Conservation (phyloP, 2,113 vertebrate species). For the Ptychochromis oligacanthus region DNA sequence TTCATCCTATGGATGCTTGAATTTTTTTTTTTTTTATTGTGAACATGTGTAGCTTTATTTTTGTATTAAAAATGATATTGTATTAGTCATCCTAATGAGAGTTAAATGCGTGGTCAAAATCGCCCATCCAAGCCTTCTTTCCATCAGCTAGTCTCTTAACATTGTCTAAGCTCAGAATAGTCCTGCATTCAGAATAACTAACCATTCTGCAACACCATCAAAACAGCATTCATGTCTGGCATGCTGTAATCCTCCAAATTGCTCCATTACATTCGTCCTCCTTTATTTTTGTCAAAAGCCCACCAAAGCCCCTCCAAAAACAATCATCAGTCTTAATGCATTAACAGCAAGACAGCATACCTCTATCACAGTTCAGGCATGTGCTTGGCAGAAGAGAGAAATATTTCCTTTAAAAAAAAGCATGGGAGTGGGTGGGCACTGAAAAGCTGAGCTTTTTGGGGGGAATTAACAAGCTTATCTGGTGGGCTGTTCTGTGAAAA, state of each 20-base stretch:
- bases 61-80: neutral
- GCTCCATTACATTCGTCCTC: neutral
- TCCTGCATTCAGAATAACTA: neutral
- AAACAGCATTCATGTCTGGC: neutral
- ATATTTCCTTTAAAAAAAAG: constrained; percentile 23
- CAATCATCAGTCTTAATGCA: constrained; percentile 25
- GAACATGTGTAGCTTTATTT: too few relatives aligned
- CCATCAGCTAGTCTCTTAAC: neutral
- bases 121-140: neutral
- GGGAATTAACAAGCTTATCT: constrained; percentile 71
- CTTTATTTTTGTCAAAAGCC: constrained; percentile 6
- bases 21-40: too few relatives aligned
- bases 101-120: neutral
- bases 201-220: neutral
- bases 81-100: neutral
- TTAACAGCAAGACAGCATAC: constrained; percentile 37
- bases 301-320: neutral
- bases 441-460: constrained; percentile 41
- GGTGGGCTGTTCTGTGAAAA: constrained; percentile 59
- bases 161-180: neutral
- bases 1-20: neutral
- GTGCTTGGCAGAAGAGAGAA: constrained; percentile 27
- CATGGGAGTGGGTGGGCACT: constrained; percentile 55
- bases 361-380: constrained; percentile 45
- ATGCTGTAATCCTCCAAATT: neutral